A percentile compares a stretch with the other conserved stretches of the same genome.
phyloP scores from a whole-genome alignment of 2,113 vertebrate species.

The Tupaia chinensis region DNA sequence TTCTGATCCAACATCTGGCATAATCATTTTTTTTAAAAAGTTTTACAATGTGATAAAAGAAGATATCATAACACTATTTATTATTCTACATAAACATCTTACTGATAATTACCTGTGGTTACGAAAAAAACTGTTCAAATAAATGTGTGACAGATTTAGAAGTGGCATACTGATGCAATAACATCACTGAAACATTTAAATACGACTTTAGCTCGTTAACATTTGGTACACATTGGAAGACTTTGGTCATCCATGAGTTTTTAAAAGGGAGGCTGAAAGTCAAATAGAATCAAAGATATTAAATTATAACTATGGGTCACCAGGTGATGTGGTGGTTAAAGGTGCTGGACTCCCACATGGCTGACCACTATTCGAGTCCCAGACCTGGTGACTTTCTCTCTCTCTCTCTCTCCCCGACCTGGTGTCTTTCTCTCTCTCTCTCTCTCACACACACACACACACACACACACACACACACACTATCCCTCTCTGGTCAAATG shows the following conservation, averaged over 20 bases:
- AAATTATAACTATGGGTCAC: no score
- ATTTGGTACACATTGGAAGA: background rate
- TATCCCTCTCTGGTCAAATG: no score
- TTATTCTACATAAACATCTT: background rate
- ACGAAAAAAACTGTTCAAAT: background rate
- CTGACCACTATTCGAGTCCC: no score
- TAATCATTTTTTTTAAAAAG: background rate
- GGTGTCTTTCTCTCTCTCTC: no score
- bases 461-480: no score
- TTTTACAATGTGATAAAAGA: background rate
- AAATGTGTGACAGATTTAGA: background rate
- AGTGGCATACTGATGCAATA: background rate
- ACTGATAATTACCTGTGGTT: background rate
- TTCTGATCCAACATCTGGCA: background rate
- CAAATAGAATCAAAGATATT: background rate
- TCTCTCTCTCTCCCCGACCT: no score
- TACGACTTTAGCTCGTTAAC: background rate
- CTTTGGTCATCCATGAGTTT: background rate
- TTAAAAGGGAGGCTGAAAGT: background rate
- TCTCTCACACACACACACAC: no score
- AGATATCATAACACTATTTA: background rate
- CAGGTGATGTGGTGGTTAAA: no score
- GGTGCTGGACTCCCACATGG: no score
- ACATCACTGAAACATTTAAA: background rate
- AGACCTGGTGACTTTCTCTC: no score